Evolutionary conservation across 2,888 invertebrate genomes (phyloP), one percentile per base, ranked within the genome.

Genomic region (Leucozona laternaria): DNA sequence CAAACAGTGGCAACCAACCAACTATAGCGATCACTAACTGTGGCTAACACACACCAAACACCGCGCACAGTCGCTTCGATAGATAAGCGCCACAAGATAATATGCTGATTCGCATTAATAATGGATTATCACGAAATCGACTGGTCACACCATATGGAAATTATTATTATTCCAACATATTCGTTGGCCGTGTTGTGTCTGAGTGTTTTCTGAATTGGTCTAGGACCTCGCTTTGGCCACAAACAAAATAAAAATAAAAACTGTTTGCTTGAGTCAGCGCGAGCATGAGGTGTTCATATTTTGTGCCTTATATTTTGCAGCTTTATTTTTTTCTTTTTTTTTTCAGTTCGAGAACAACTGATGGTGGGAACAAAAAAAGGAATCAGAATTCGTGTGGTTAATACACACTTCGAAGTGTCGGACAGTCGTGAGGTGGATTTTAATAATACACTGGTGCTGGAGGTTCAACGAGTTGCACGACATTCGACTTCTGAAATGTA

Each of bases 61-160:
- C 34, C 11, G 25, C 11, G 25, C 2, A 22, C 0, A 31, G 34
- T 11, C 57, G n/a, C n/a, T 45, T 57, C 85, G 77, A 85, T 81
- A 86, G 89, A 89, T 88, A 90, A 90, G 89, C 90, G 89, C 90
- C 90, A 89, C 89, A 88, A 89, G 90, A 90, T 89, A 89, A 89
- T 91, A 92, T 92, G 91, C 91, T 92, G 92, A 92, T 92, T 92
- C 92, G 92, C 92, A 92, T 92, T 92, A 92, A 92, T 92, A 92
- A 92, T 92, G 92, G 92, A 92, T 92, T 92, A 92, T 92, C 92
- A 92, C 92, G 92, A 92, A 89, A 90, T 90, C 90, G 90, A 88
- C 89, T 90, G 90, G 89, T 89, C 90, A 88, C 89, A 89, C 89
- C 85, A 86, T 88, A 88, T 88, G 83, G 87, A 87, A 87, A 87